Evolutionary conservation across 2,797 vertebrate genomes (phyloP).

Genomic region (Xerus rutilus): DNA sequence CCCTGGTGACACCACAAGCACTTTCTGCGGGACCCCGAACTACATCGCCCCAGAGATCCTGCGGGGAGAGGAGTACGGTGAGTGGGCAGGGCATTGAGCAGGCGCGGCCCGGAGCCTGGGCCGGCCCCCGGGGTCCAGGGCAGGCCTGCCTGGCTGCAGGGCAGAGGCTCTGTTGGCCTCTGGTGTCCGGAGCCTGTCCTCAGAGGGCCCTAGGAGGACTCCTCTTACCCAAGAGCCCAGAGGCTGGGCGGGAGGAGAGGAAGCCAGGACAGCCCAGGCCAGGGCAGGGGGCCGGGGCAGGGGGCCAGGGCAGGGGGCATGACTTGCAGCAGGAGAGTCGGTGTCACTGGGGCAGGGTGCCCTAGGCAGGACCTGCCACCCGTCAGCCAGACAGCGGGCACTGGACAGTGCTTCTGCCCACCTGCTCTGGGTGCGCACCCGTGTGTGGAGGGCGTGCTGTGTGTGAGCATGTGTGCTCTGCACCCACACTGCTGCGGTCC

Average conservation of each 20-base stretch:
- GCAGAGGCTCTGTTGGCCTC: not conserved
- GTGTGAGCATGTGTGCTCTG: too few relatives aligned
- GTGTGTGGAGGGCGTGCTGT: too few relatives aligned
- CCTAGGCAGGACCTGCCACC: not conserved
- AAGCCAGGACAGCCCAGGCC: not conserved
- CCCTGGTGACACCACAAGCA: slow-evolving; percentile 98
- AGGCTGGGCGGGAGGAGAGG: not conserved
- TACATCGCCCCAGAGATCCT: slow-evolving; percentile 99
- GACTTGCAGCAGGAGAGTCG: fast-evolving
- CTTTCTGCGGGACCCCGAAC: slow-evolving; percentile 99
- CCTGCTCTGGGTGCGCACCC: not conserved
- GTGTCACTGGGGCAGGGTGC: not conserved
- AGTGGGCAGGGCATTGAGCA: slow-evolving; percentile 67
- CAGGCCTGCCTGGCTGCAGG: not conserved
- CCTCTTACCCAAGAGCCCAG: not conserved
- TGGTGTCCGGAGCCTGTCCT: not conserved
- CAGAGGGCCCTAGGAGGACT: too few relatives aligned
- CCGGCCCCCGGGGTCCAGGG: not conserved
- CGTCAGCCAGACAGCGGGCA: not conserved
- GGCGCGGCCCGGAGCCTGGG: fast-evolving
- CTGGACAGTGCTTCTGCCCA: fast-evolving
- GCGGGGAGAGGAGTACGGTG: slow-evolving; percentile 98
- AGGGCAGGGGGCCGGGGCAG: not conserved
- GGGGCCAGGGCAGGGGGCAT: not conserved
- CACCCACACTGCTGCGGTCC: too few relatives aligned